A percentile compares a stretch with the other conserved stretches of the same genome.
phyloP scores from a whole-genome alignment of 1,140 invertebrate genomes.

The Zaprionus inermis region DNA sequence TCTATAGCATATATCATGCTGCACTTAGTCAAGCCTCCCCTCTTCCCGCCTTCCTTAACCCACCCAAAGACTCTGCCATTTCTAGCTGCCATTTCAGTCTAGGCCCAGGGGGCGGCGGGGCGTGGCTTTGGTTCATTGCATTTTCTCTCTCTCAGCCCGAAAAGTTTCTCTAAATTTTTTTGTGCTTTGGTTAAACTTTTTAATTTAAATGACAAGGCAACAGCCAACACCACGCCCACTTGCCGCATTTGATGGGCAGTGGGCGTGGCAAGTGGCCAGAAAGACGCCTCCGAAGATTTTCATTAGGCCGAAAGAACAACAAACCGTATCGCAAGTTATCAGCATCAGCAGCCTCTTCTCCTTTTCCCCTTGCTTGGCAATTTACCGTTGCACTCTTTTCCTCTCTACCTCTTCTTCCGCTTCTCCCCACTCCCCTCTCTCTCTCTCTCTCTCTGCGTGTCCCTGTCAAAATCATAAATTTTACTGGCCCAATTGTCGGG shows the following conservation, averaged over 20 bases:
- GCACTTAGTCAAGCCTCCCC: not conserved
- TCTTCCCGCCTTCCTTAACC: not conserved
- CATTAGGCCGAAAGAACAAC: constrained; percentile 62
- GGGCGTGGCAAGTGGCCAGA: constrained; percentile 48
- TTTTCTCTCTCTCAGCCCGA: not conserved
- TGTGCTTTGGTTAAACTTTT: constrained; percentile 65
- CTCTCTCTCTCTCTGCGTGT: not conserved
- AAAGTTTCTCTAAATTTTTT: constrained; percentile 58
- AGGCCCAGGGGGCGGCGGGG: constrained; percentile 14
- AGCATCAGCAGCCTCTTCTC: not conserved
- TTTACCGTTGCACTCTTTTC: constrained; percentile 57
- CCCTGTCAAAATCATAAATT: constrained; percentile 70
- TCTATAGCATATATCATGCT: constrained; percentile 50
- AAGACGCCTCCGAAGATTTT: constrained; percentile 61
- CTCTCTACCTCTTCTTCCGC: too few relatives aligned
- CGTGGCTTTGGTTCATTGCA: constrained; percentile 52
- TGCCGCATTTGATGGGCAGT: constrained; percentile 71
- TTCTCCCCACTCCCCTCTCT: too few relatives aligned
- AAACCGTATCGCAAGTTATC: constrained; percentile 34
- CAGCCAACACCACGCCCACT: constrained; percentile 48
- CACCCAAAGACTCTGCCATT: constrained; percentile 42
- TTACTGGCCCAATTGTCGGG: constrained; percentile 72
- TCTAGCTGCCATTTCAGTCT: constrained; percentile 30
- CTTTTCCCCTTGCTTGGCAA: constrained; percentile 5
- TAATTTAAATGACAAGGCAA: constrained; percentile 74